phyloP scores from a whole-genome alignment of 1,140 invertebrate species.

The Samia ricini region DNA sequence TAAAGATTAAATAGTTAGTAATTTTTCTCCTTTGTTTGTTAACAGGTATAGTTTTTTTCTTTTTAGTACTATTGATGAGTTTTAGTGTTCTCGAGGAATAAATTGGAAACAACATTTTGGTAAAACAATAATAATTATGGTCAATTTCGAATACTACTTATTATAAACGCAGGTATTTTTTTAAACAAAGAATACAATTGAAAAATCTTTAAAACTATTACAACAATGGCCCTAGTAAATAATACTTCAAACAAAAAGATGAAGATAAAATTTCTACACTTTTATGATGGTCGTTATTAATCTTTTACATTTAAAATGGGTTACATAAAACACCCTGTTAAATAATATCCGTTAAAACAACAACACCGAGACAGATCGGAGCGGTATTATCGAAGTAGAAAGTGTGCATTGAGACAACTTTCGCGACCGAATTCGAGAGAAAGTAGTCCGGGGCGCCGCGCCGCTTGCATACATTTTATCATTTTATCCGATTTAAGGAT shows the following conservation, averaged over 20 bases:
- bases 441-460: constrained; percentile 66
- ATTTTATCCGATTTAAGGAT: constrained; percentile 59
- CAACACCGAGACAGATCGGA: neutral
- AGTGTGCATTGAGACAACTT: constrained; percentile 72
- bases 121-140: no score
- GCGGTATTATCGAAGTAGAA: constrained; percentile 43
- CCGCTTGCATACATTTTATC: constrained; percentile 70
- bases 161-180: neutral
- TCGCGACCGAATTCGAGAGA: constrained; percentile 75
- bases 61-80: no score
- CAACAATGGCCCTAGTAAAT: neutral
- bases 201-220: neutral
- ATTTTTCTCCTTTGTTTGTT: no score
- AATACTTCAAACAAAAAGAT: neutral
- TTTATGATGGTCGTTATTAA: constrained; percentile 9
- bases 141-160: no score
- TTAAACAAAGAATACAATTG: neutral
- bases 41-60: no score
- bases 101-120: no score
- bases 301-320: neutral
- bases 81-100: no score
- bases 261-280: neutral
- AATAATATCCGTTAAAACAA: constrained; percentile 3
- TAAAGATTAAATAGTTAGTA: no score
- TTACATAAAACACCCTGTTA: neutral